A percentile compares a stretch with the other conserved stretches of the same genome.
Evolutionary conservation across 2,113 vertebrate genomes (phyloP).

Genomic region (Pangasianodon gigas): DNA sequence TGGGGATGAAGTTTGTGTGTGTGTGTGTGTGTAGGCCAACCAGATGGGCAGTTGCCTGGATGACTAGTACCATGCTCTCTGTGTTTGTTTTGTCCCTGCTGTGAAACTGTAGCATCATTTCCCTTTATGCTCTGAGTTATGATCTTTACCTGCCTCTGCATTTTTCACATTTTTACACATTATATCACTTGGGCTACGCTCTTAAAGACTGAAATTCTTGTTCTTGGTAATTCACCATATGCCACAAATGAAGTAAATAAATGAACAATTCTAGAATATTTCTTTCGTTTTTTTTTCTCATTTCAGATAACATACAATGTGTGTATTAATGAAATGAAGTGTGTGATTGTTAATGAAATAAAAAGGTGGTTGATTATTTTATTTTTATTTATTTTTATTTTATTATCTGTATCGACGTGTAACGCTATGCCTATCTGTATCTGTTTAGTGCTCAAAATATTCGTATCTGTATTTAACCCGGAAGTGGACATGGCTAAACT

Average conservation of each 20-base stretch:
- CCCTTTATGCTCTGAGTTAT: not conserved
- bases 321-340: too few relatives aligned
- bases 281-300: too few relatives aligned
- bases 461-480: too few relatives aligned
- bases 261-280: too few relatives aligned
- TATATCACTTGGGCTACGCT: not conserved
- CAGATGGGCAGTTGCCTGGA: not conserved
- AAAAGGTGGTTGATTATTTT: too few relatives aligned
- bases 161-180: not conserved
- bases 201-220: not conserved
- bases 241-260: not conserved
- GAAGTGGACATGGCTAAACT: too few relatives aligned
- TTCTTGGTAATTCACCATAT: not conserved
- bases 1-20: conserved; percentile 34
- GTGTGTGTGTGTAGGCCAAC: not conserved
- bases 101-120: not conserved
- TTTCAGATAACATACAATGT: too few relatives aligned
- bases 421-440: too few relatives aligned
- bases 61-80: not conserved
- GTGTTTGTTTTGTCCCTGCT: not conserved
- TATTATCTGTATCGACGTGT: too few relatives aligned
- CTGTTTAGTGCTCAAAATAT: too few relatives aligned
- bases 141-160: not conserved
- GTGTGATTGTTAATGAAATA: too few relatives aligned
- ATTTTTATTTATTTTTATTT: too few relatives aligned